Conservation (phyloP, 2,113 vertebrate genomes). For the Elanus axillaris region DNA sequence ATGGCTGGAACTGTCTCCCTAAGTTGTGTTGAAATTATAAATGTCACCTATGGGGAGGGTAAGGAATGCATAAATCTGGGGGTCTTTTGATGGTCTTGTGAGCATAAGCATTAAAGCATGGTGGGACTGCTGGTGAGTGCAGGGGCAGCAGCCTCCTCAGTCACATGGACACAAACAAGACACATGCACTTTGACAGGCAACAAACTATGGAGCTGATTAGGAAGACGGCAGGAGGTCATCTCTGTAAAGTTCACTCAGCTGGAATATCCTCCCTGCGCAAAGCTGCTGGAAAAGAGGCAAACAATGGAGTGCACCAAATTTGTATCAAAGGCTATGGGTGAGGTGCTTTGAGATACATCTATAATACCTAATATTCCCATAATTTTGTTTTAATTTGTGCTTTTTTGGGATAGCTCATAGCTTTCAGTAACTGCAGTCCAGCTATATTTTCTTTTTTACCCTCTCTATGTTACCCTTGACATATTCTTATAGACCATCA, state of each 20-base stretch:
- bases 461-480: not conserved
- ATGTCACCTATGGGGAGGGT: not conserved
- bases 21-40: not conserved
- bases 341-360: not conserved
- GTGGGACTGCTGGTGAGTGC: not conserved
- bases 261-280: not conserved
- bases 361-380: not conserved
- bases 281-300: not conserved
- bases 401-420: not conserved
- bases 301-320: not conserved
- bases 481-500: not conserved
- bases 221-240: not conserved
- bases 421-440: not conserved
- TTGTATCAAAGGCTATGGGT: no score
- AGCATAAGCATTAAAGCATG: not conserved
- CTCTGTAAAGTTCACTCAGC: not conserved
- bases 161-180: not conserved
- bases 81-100: not conserved
- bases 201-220: not conserved
- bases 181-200: not conserved
- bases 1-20: not conserved
- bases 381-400: not conserved
- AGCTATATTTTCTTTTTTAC: not conserved
- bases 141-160: not conserved
- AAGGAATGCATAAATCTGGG: not conserved